phyloP scores from a whole-genome alignment of 2,113 vertebrate species.

The Clarias batrachus region DNA sequence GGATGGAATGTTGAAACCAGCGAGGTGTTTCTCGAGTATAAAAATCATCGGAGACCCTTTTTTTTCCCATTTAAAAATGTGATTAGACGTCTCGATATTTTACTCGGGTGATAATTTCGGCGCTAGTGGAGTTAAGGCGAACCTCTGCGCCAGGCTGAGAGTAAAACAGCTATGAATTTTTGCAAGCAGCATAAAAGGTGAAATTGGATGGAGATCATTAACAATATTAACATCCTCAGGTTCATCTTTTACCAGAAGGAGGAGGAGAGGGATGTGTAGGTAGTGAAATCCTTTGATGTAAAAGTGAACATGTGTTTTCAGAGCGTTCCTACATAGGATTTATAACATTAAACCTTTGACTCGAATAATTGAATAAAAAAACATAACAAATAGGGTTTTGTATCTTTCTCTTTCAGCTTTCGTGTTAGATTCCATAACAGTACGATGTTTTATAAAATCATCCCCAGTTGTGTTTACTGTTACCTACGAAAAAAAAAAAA shows the following conservation, averaged over 20 bases:
- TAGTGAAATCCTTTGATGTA: constrained; percentile 10
- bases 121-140: background rate
- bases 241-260: background rate
- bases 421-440: background rate
- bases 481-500: background rate
- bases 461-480: constrained; percentile 13
- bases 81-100: background rate
- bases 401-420: background rate
- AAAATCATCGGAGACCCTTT: background rate
- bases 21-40: background rate
- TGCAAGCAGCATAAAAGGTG: background rate
- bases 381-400: constrained; percentile 1
- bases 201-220: constrained; percentile 1
- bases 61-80: background rate
- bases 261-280: background rate
- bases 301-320: background rate
- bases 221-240: constrained; percentile 4
- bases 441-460: constrained; percentile 2
- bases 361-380: background rate
- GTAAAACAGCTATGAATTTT: background rate
- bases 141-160: too few relatives aligned
- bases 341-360: constrained; percentile 47
- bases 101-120: background rate
- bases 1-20: background rate
- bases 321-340: background rate